Base-by-base conservation (phyloP, 2,797 vertebrate genomes). In the Arctocebus calabarensis region DNA sequence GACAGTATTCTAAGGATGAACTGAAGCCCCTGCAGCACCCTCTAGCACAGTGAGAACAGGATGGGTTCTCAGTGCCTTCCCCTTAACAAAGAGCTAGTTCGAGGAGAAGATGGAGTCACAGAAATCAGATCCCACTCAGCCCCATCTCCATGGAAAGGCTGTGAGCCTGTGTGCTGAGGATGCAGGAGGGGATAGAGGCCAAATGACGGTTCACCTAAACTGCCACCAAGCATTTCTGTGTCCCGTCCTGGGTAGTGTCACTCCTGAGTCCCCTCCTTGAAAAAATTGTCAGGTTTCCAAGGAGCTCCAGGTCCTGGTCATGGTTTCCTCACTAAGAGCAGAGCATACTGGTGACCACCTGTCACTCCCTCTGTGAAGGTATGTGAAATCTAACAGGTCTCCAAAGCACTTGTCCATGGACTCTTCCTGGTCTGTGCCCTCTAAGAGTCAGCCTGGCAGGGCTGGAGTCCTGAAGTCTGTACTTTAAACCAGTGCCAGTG, bases 271-370 rank as follows among this genome's bases (percentile, higher is more conserved):
- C 25, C 77, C 55, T 48, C n/a, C 55, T 57, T 29, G 43, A 66
- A 82, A 57, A 57, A 73, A 61, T 1, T 19, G 20, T 85, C 27
- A 25, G 2, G 19, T 19, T 70, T 14, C 55, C 27, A n/a, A 81
- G 66, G 71, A 59, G 32, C 62, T 19, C 2, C 0, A 2, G 74
- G 19, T 34, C 70, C 48, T 0, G 0, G 13, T 66, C 23, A 2
- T 22, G 57, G 77, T 85, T 78, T 78, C 84, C 57, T 68, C 9
- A n/a, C n/a, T 7, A 45, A 37, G 37, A 78, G 27, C 37, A 43
- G 37, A 75, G 5, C 7, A 1, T 20, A 4, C 64, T 34, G 32
- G 48, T 68, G 19, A 55, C n/a, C 68, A 12, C 16, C 17, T 17
- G 6, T 68, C 62, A 66, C 14, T 16, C 62, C 62, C 8, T 66